Conservation (phyloP, 2,888 invertebrate species). For the Imbricaverruca yamaguchii region DNA sequence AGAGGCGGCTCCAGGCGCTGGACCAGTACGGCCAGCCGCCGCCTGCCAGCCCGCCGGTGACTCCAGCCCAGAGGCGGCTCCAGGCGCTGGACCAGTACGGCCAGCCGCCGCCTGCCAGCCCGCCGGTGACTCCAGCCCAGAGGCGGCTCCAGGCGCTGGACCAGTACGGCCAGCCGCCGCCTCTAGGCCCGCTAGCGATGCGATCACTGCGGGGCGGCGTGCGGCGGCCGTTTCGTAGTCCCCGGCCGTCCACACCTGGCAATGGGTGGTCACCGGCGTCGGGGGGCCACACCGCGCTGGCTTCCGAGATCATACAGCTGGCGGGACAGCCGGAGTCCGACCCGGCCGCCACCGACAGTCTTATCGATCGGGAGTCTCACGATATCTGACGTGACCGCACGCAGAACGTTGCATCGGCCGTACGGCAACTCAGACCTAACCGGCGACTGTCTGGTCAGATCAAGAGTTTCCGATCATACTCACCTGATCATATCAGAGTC, state of each 20-base stretch:
- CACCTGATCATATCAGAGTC: no score
- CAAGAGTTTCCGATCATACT: no score
- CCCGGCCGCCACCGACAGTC: not conserved
- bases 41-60: not conserved
- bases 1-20: conserved; percentile 14
- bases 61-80: not conserved
- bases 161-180: conserved; percentile 1
- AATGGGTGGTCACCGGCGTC: not conserved
- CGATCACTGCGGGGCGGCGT: not conserved
- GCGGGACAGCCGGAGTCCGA: not conserved
- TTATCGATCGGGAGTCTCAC: not conserved
- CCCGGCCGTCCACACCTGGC: not conserved
- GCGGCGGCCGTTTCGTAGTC: conserved; percentile 7
- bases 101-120: not conserved
- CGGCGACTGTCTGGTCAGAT: no score
- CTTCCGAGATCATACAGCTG: not conserved
- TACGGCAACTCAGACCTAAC: not conserved
- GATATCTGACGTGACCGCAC: no score
- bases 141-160: conserved; percentile 5
- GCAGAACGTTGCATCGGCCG: no score
- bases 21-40: not conserved
- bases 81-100: not conserved
- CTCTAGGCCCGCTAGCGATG: not conserved
- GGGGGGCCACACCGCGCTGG: not conserved
- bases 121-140: not conserved